Percentiles rank a stretch among this genome's conserved stretches.
These are phyloP conservation scores for Caenorhabditis latens DNA, from an alignment of 1,140 invertebrate genomes.

Conservation along the genomic window DNA sequence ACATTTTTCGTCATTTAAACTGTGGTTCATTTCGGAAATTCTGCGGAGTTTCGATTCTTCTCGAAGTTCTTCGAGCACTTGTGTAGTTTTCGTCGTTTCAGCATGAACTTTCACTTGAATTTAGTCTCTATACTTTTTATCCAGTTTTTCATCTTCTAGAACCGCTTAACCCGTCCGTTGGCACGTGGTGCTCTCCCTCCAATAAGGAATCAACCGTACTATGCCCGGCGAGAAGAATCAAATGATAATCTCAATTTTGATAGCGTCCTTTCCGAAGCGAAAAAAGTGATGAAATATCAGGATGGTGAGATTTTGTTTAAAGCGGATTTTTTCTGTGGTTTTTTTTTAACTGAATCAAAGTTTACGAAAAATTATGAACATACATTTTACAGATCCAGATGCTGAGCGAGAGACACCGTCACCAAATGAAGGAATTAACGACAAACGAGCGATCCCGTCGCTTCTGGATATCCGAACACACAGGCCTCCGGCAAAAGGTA, in stretches of 20 bases:
- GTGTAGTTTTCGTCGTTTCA: not conserved
- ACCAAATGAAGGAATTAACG: not conserved
- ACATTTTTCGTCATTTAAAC: too few relatives aligned
- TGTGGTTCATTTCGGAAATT: too few relatives aligned
- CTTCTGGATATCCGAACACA: constrained; percentile 30
- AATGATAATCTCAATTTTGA: not conserved
- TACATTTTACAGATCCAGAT: not conserved
- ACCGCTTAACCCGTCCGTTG: not conserved
- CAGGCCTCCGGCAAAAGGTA: not conserved
- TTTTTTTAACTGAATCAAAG: not conserved
- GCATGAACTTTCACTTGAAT: not conserved
- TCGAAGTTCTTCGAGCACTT: too few relatives aligned
- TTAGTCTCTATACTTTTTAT: too few relatives aligned
- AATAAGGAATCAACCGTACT: not conserved
- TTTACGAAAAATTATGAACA: not conserved
- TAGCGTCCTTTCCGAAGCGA: not conserved
- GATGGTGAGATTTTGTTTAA: not conserved
- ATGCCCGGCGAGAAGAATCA: not conserved
- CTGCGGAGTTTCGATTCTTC: too few relatives aligned
- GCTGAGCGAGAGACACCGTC: not conserved
- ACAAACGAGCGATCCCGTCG: not conserved
- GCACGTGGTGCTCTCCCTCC: not conserved
- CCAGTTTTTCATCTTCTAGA: not conserved
- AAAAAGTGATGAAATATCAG: not conserved
- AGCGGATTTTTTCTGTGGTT: too few relatives aligned